These are phyloP conservation scores for Lerema accius DNA, from an alignment of 1,140 invertebrate genomes.

Conservation along the genomic window DNA sequence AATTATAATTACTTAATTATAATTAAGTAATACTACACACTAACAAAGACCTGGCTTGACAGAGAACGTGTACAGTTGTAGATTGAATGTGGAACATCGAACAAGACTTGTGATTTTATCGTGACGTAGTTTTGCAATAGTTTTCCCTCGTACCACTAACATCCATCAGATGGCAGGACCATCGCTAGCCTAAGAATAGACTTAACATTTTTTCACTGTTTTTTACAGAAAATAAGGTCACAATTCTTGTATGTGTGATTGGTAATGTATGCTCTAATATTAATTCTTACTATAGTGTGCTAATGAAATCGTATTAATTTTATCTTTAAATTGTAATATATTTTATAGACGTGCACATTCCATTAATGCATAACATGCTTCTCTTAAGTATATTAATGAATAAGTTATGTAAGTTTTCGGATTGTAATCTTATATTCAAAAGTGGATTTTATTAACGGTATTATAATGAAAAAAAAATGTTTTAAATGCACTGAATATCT, in stretches of 20 bases:
- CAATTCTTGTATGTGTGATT: constrained; percentile 60
- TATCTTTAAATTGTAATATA: constrained; percentile 77
- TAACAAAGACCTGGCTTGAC: constrained; percentile 57
- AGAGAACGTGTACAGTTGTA: constrained; percentile 50
- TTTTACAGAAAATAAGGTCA: constrained; percentile 51
- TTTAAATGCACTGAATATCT: too few species aligned
- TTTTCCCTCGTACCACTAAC: constrained; percentile 33
- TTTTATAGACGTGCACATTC: constrained; percentile 72
- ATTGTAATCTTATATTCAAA: constrained; percentile 14
- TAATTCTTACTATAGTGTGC: constrained; percentile 79
- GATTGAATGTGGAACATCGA: constrained; percentile 46
- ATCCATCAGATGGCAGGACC: constrained; percentile 61
- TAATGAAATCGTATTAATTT: constrained; percentile 80
- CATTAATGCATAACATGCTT: constrained; percentile 75
- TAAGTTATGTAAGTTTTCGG: constrained; percentile 21
- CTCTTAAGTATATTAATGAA: constrained; percentile 36
- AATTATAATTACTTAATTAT: too few species aligned
- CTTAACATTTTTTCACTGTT: constrained; percentile 6
- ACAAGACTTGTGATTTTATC: constrained; percentile 65
- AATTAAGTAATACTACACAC: constrained; percentile 57
- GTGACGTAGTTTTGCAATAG: constrained; percentile 31
- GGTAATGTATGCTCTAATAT: constrained; percentile 63
- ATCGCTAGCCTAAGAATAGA: constrained; percentile 46
- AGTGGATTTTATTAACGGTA: background rate
- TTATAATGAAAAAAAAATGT: too few species aligned